These are phyloP conservation scores for Thereva unica DNA, from an alignment of 2,888 invertebrate species.

Conservation along the genomic window DNA sequence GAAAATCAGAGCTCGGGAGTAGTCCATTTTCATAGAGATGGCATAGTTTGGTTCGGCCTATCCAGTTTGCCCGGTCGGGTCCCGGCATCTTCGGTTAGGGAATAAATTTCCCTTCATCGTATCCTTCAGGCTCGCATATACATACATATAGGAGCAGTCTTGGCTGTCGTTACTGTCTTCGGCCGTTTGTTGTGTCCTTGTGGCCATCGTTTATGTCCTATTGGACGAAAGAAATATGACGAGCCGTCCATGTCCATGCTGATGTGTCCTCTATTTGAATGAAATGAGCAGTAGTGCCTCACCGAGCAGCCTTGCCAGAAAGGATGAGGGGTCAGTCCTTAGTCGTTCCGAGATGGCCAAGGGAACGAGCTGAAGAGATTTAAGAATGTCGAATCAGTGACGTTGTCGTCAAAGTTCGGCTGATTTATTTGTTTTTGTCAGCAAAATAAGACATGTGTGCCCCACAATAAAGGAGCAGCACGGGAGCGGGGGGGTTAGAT, in stretches of 20 bases:
- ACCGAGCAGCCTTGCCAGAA: too few relatives aligned
- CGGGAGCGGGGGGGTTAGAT: not conserved
- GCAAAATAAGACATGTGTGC: constrained; percentile 41
- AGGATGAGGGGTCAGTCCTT: too few relatives aligned
- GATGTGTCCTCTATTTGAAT: not conserved
- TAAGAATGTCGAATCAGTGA: constrained; percentile 35
- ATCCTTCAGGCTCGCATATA: not conserved
- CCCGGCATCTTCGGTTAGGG: constrained; percentile 9
- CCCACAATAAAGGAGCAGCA: constrained; percentile 13
- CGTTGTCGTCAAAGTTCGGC: constrained; percentile 41
- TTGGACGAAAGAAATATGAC: constrained; percentile 33
- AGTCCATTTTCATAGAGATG: constrained; percentile 32
- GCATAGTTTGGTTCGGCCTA: constrained; percentile 13
- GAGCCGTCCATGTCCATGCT: constrained; percentile 30
- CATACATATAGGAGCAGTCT: too few relatives aligned
- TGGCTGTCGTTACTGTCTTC: not conserved
- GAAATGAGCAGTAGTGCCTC: too few relatives aligned
- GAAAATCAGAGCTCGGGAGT: constrained; percentile 28
- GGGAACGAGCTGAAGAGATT: constrained; percentile 2
- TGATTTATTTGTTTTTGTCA: constrained; percentile 44
- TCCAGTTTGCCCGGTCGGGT: not conserved
- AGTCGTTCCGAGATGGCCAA: too few relatives aligned
- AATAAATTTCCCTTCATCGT: constrained; percentile 20
- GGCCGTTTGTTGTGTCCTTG: constrained; percentile 30
- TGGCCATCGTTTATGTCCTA: constrained; percentile 20